phyloP scores from a whole-genome alignment of 1,140 invertebrate genomes.

The Hylaeus anthracinus region DNA sequence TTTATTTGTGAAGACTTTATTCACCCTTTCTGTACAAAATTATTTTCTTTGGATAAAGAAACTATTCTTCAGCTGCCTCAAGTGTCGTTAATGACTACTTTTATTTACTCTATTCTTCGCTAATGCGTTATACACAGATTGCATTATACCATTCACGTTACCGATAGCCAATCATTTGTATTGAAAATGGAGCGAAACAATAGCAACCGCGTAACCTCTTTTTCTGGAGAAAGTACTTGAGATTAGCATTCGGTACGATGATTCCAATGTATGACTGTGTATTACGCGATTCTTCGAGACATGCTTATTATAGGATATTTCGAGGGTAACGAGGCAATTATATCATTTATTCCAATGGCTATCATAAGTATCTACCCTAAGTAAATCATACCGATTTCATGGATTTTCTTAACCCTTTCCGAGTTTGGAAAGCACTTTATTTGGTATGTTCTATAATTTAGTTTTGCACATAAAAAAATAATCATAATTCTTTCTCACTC shows the following conservation, averaged over 20 bases:
- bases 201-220: constrained; percentile 49
- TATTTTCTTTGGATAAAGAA: too few species aligned
- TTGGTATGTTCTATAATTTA: too few species aligned
- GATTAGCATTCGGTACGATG: constrained; percentile 44
- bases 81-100: background rate
- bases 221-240: constrained; percentile 55
- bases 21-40: too few species aligned
- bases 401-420: too few species aligned
- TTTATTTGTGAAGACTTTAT: too few species aligned
- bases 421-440: too few species aligned
- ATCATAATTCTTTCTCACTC: too few species aligned
- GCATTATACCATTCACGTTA: background rate
- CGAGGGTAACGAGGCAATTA: constrained; percentile 41
- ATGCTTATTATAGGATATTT: constrained; percentile 2
- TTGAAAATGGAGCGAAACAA: constrained; percentile 46
- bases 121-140: background rate
- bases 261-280: constrained; percentile 35
- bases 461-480: too few species aligned
- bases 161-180: background rate
- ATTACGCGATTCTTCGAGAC: constrained; percentile 22
- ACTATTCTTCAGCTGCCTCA: too few species aligned
- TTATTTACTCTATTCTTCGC: background rate
- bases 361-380: background rate
- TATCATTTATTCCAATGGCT: constrained; percentile 4
- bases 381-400: background rate